Conservation (phyloP, 2,888 invertebrate species). For the Nemoura dubitans region DNA sequence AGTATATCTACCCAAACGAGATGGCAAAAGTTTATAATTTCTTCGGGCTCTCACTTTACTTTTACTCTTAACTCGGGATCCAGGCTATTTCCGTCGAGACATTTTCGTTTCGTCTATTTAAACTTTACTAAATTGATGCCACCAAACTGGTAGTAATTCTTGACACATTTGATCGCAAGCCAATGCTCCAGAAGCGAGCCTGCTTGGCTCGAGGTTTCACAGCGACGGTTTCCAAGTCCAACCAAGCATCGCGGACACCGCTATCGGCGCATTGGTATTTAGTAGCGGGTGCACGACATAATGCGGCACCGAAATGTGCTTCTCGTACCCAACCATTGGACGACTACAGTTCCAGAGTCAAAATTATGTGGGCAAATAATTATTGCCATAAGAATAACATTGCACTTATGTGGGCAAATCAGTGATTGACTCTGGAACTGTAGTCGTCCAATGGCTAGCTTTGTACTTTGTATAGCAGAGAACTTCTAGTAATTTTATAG, state of each 20-base stretch:
- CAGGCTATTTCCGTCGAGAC: slow-evolving; percentile 5
- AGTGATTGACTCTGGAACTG: no score
- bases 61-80: background rate
- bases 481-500: no score
- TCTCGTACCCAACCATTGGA: no score
- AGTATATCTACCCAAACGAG: slow-evolving; percentile 1
- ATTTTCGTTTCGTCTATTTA: slow-evolving; percentile 20
- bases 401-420: no score
- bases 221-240: background rate
- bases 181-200: background rate
- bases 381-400: no score
- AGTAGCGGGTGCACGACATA: background rate
- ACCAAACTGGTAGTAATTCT: background rate
- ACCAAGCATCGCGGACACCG: no score
- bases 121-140: slow-evolving; percentile 8
- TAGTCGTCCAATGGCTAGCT: no score
- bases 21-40: slow-evolving; percentile 18
- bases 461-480: no score
- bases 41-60: slow-evolving; percentile 18
- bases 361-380: no score
- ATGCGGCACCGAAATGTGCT: no score
- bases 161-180: slow-evolving; percentile 1
- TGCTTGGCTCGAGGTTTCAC: background rate
- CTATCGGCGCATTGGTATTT: background rate
- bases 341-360: no score